A percentile compares a stretch with the other conserved stretches of the same genome.
phyloP scores from a whole-genome alignment of 2,888 invertebrate genomes.

The Euplagia quadripunctaria region DNA sequence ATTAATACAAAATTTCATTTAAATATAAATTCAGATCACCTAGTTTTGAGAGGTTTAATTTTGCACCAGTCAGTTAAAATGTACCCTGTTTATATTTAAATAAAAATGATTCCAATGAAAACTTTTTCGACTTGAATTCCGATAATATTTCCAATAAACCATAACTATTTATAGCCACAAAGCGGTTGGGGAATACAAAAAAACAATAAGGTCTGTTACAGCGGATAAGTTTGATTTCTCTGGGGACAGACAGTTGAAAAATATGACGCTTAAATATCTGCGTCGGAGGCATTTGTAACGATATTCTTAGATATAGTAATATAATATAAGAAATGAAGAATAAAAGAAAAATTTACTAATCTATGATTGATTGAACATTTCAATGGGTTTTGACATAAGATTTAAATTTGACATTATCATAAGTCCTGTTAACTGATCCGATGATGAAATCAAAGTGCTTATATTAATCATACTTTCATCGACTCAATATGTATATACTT shows the following conservation, averaged over 20 bases:
- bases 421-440: too few species aligned
- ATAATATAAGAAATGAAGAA: neutral
- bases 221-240: slow-evolving; percentile 67
- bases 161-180: slow-evolving; percentile 49
- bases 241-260: slow-evolving; percentile 53
- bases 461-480: too few species aligned
- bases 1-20: too few species aligned
- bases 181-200: slow-evolving; percentile 44
- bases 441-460: too few species aligned
- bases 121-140: neutral
- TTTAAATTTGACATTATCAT: too few species aligned
- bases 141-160: slow-evolving; percentile 24
- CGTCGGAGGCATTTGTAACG: slow-evolving; percentile 14
- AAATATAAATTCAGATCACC: too few species aligned
- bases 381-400: too few species aligned
- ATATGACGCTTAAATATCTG: slow-evolving; percentile 55
- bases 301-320: slow-evolving; percentile 8
- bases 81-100: neutral
- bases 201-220: slow-evolving; percentile 54
- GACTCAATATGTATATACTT: too few species aligned
- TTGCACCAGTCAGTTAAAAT: too few species aligned
- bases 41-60: too few species aligned
- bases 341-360: neutral
- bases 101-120: neutral
- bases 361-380: too few species aligned